Evolutionary conservation across 2,797 vertebrate genomes (phyloP).

Genomic region (Salarias fasciatus): DNA sequence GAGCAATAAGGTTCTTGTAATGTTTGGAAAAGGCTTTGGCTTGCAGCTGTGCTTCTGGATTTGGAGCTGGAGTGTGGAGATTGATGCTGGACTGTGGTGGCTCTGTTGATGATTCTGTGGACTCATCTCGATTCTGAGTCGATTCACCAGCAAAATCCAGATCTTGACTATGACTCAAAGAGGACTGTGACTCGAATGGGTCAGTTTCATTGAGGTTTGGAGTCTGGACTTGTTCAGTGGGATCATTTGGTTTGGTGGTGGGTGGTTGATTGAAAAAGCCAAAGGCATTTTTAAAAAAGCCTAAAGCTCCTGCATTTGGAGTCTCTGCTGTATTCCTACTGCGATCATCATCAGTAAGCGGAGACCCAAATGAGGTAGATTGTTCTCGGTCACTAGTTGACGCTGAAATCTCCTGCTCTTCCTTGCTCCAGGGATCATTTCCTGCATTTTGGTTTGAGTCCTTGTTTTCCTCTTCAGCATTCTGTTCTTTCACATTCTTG

Average conservation of each 20-base stretch:
- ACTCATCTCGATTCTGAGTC: slow-evolving; percentile 11
- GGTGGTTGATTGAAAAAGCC: slow-evolving; percentile 42
- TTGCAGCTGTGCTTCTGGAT: slow-evolving; percentile 22
- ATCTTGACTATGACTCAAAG: slow-evolving; percentile 33
- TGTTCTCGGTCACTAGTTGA: slow-evolving; percentile 3
- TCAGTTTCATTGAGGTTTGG: slow-evolving; percentile 12
- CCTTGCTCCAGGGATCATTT: background rate
- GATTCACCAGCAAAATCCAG: slow-evolving; percentile 3
- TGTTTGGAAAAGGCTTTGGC: slow-evolving; percentile 40
- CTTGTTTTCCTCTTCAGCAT: background rate
- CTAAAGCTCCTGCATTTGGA: slow-evolving; percentile 32
- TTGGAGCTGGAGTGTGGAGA: slow-evolving; percentile 10
- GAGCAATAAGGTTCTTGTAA: slow-evolving; percentile 60
- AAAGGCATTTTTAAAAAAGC: slow-evolving; percentile 51
- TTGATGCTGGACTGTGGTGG: slow-evolving; percentile 5
- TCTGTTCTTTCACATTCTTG: background rate
- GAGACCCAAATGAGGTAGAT: background rate
- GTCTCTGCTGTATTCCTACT: background rate
- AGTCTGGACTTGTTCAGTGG: slow-evolving; percentile 9
- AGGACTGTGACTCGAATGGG: background rate
- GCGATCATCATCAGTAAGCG: background rate
- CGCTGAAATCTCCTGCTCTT: background rate
- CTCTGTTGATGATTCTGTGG: slow-evolving; percentile 20
- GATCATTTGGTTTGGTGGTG: background rate
- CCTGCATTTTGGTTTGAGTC: background rate